Conservation (phyloP, 2,888 invertebrate genomes). For the Neoaliturus tenellus region DNA sequence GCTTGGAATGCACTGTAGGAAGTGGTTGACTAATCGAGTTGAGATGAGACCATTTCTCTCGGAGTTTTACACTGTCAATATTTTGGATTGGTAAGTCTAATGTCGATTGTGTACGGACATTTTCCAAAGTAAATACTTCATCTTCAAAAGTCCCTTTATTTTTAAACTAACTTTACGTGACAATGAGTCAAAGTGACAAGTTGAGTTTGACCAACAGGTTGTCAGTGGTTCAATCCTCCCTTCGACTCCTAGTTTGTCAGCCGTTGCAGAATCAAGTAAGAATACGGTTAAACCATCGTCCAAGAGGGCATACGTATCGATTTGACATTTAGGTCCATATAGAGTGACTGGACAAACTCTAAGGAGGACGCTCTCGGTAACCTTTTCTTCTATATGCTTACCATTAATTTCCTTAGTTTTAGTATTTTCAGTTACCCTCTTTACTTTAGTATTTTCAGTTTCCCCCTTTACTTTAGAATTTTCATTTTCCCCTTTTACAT, state of each 20-base stretch:
- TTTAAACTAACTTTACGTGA: not conserved
- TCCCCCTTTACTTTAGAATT: too few species aligned
- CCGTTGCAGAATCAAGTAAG: not conserved
- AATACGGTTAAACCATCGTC: slow-evolving; percentile 33
- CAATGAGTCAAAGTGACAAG: not conserved
- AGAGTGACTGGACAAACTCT: not conserved
- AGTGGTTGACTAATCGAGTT: slow-evolving; percentile 5
- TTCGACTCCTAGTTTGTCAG: slow-evolving; percentile 7
- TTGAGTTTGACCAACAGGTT: slow-evolving; percentile 8
- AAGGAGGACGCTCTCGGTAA: not conserved
- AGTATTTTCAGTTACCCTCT: too few species aligned
- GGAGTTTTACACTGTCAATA: not conserved
- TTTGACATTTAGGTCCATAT: not conserved
- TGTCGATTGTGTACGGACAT: not conserved
- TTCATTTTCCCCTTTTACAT: too few species aligned
- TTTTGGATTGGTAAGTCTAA: not conserved
- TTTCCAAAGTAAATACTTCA: not conserved
- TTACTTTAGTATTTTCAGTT: too few species aligned
- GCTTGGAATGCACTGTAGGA: not conserved
- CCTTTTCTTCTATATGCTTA: not conserved
- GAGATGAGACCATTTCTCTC: not conserved
- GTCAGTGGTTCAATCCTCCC: too few species aligned
- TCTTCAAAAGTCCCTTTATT: slow-evolving; percentile 14
- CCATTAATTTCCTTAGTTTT: not conserved
- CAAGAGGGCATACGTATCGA: slow-evolving; percentile 29